phyloP scores from a whole-genome alignment of 2,797 vertebrate genomes.

The Merluccius polli region DNA sequence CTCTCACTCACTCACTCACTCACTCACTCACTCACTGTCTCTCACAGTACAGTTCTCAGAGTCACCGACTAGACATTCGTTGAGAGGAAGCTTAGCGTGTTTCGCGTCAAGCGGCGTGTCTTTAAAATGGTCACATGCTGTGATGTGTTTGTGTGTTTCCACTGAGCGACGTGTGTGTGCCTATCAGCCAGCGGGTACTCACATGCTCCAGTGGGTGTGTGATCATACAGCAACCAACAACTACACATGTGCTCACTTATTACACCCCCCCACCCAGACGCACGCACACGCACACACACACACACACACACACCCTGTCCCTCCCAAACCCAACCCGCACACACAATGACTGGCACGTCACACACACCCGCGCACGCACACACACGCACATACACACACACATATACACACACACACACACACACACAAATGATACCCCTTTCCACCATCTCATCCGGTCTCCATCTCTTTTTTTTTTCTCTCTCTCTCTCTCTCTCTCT shows the following conservation, averaged over 20 bases:
- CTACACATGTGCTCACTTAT: conserved; percentile 56
- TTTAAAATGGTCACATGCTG: conserved; percentile 61
- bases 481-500: too few species aligned
- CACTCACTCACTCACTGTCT: conserved; percentile 11
- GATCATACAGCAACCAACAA: conserved; percentile 46
- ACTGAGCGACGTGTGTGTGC: conserved; percentile 58
- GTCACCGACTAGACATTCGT: conserved; percentile 30
- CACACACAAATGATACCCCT: neutral
- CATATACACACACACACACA: neutral
- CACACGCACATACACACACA: too few species aligned
- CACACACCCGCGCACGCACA: conserved; percentile 6
- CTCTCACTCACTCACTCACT: conserved; percentile 26
- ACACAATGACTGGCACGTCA: conserved; percentile 11
- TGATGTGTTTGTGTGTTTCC: conserved; percentile 27
- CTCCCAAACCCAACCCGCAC: conserved; percentile 6
- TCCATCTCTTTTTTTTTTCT: neutral
- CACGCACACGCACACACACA: conserved; percentile 10
- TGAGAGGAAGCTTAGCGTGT: conserved; percentile 21
- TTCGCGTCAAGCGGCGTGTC: conserved; percentile 49
- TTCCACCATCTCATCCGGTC: neutral
- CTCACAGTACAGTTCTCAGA: conserved; percentile 13
- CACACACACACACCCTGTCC: conserved; percentile 1
- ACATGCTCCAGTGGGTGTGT: conserved; percentile 59
- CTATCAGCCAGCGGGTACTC: conserved; percentile 47
- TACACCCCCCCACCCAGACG: conserved; percentile 29